Evolutionary conservation across 2,888 invertebrate genomes (phyloP).

Genomic region (Erynnis tages): DNA sequence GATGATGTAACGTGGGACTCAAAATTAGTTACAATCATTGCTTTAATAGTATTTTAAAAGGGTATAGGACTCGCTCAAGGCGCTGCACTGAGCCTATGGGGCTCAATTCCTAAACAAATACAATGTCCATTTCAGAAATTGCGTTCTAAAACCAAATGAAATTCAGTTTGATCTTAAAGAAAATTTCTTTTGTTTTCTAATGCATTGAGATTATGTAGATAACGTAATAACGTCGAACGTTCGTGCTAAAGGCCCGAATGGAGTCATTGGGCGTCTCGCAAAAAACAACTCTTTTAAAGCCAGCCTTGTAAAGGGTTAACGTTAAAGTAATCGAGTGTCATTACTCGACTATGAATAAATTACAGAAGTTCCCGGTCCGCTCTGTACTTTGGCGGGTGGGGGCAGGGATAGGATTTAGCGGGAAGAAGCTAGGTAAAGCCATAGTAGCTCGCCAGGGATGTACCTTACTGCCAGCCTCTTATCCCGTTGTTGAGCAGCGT

Average conservation of each 20-base stretch:
- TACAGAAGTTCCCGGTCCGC: constrained; percentile 54
- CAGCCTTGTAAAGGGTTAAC: constrained; percentile 70
- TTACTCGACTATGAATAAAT: constrained; percentile 81
- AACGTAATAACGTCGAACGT: constrained; percentile 22
- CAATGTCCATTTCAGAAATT: too few relatives aligned
- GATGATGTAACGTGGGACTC: too few relatives aligned
- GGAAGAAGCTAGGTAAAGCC: background rate
- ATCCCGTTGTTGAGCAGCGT: too few relatives aligned
- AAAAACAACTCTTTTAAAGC: constrained; percentile 65
- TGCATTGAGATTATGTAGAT: constrained; percentile 23
- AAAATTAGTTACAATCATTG: too few relatives aligned
- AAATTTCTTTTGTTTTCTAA: constrained; percentile 18
- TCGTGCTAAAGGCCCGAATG: constrained; percentile 39
- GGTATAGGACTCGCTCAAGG: too few relatives aligned
- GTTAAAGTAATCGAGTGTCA: constrained; percentile 79
- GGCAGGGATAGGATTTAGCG: constrained; percentile 37
- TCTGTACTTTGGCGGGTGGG: constrained; percentile 33
- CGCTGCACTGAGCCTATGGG: too few relatives aligned
- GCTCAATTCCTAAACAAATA: too few relatives aligned
- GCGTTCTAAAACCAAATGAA: background rate
- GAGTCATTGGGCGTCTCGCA: constrained; percentile 57
- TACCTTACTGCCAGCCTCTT: too few relatives aligned
- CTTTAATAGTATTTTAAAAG: too few relatives aligned
- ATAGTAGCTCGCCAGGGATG: too few relatives aligned
- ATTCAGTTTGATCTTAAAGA: too few relatives aligned